Evolutionary conservation across 2,888 invertebrate species (phyloP), one percentile per base, ranked within the genome.

Genomic region (Griposia aprilina): DNA sequence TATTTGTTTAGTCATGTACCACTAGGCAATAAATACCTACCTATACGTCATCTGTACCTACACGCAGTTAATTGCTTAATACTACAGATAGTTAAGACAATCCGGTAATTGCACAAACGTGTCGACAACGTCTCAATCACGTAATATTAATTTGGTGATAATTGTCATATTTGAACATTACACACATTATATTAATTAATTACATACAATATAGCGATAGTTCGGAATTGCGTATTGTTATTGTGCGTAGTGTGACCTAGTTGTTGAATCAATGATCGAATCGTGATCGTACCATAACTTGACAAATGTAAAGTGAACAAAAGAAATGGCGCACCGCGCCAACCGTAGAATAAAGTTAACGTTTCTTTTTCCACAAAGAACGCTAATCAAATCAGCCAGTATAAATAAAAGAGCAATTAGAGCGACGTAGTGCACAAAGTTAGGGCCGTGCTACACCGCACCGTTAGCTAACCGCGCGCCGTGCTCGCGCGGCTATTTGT

Each of bases 401-500:
- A 41, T 57, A 81, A 82, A 77, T 75, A 81, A 80, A 82, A 81
- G 74, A 82, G 55, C 69, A 73, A 80, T 84, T 80, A 73, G 63
- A 48, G 62, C 48, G 11, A n/a, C 13, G 41, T 74, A 76, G 75
- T 72, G 87, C 86, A 78, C 50, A 79, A 88, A 80, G 88, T 89
- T 83, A 89, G 80, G 83, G 76, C 48, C 57, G 41, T 57, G 76
- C 68, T 77, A 84, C 80, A 77, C 63, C 69, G 59, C 67, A 63
- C 73, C 45, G 76, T 72, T 77, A 81, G 78, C 82, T 74, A 87
- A 81, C 78, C 78, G 68, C 73, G 71, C 57, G 66, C 62, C 75
- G 65, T 69, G 78, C 87, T 79, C 89, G 86, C 86, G 84, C 85
- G 81, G 82, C 85, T 95, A 93, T 96, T 95, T 96, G 95, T 91